Base-by-base conservation (phyloP, 1,140 invertebrate species). In the Meloidogyne floridensis region DNA sequence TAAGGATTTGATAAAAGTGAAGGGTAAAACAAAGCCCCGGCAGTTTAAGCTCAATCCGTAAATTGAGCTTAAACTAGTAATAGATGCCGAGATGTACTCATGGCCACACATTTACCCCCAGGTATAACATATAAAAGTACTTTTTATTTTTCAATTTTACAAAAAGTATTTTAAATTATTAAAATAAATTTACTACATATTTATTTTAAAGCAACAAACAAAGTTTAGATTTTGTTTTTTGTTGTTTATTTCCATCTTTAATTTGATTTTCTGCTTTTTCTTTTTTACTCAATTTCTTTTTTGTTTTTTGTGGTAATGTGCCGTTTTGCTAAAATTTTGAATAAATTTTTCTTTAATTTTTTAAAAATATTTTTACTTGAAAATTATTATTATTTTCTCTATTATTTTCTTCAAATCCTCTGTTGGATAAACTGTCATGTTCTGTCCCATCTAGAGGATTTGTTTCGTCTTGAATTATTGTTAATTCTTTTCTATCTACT, bases 181-280 rank as follows among this genome's bases (percentile, higher is more conserved):
- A 32, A 32, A 32, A 32, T 32, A 15, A 59, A 5, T 15, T 59
- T 15, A 65, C 7, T n/a, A n/a, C n/a, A n/a, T n/a, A 65, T n/a
- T n/a, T 65, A 65, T n/a, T 65, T 65, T 65, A 65, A 65, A 65
- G 15, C n/a, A 65, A 65, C 7, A 65, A 65, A 65, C 59, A 65
- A 65, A 65, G 59, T 18, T 65, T 65, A n/a, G 59, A 65, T 65
- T 6, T 3, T 7, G 15, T n/a, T 65, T 65, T 65, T 65, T 65
- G 59, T 65, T n/a, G 4, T 65, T n/a, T 65, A 65, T 65, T 65
- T 18, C n/a, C 10, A 65, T n/a, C n/a, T 47, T 6, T 47, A 65
- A n/a, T 65, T n/a, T 65, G 15, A 65, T n/a, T 65, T 0, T n/a
- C 59, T 65, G 7, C 13, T 13, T 65, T 65, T 6, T 65, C 59